Evolutionary conservation across 2,888 invertebrate species (phyloP).

Genomic region (Melanostoma scalare): DNA sequence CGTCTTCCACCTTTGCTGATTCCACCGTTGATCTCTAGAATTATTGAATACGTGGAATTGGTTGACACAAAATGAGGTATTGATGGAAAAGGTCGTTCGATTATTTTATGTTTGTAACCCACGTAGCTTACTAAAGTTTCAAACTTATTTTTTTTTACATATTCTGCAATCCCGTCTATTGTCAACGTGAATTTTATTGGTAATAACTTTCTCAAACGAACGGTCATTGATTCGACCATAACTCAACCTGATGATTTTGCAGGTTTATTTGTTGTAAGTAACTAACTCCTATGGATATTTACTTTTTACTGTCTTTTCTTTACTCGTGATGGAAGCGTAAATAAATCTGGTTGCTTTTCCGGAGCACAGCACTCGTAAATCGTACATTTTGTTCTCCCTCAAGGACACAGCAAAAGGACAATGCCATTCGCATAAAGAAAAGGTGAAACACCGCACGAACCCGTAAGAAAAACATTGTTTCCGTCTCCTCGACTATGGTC

Average conservation of each 20-base stretch:
- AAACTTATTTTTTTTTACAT: slow-evolving; percentile 62
- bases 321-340: slow-evolving; percentile 74
- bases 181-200: slow-evolving; percentile 67
- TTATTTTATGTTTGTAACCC: too few relatives aligned
- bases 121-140: slow-evolving; percentile 52
- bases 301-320: slow-evolving; percentile 33
- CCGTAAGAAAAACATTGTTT: slow-evolving; percentile 26
- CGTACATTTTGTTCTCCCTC: slow-evolving; percentile 74
- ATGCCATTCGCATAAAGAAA: slow-evolving; percentile 25
- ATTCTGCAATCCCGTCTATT: slow-evolving; percentile 38
- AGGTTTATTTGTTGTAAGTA: slow-evolving; percentile 68
- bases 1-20: too few relatives aligned
- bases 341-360: slow-evolving; percentile 77
- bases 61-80: too few relatives aligned
- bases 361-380: slow-evolving; percentile 77
- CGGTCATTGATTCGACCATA: slow-evolving; percentile 67
- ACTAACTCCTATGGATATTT: slow-evolving; percentile 52
- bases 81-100: too few relatives aligned
- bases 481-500: slow-evolving; percentile 28
- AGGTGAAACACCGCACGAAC: not conserved
- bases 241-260: slow-evolving; percentile 71
- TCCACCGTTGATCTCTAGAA: too few relatives aligned
- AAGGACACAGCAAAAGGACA: slow-evolving; percentile 63
- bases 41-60: too few relatives aligned
- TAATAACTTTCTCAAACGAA: slow-evolving; percentile 66